phyloP scores from a whole-genome alignment of 2,113 vertebrate species.

The Pterophyllum scalare region DNA sequence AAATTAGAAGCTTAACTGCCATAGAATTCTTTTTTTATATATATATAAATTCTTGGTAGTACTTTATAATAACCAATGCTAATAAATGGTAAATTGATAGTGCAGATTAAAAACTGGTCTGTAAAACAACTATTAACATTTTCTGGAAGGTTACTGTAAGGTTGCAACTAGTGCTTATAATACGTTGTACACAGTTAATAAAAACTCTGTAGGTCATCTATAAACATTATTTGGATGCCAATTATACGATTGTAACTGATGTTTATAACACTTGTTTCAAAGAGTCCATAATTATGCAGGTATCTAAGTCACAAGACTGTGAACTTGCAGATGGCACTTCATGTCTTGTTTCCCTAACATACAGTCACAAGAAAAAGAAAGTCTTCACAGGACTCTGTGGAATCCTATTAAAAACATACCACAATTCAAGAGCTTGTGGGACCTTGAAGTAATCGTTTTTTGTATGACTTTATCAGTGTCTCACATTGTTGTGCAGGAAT shows the following conservation, averaged over 20 bases:
- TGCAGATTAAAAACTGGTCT: neutral
- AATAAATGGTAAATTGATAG: neutral
- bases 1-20: neutral
- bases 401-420: neutral
- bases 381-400: neutral
- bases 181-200: neutral
- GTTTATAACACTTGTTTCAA: neutral
- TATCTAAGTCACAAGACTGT: neutral
- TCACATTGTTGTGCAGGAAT: neutral
- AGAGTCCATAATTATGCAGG: neutral
- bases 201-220: neutral
- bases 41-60: neutral
- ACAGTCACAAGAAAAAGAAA: neutral
- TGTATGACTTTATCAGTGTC: neutral
- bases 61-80: neutral
- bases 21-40: accelerated
- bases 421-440: neutral
- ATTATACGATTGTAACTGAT: neutral
- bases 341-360: neutral
- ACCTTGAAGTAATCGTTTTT: neutral
- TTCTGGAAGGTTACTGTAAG: neutral
- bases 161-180: neutral
- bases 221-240: neutral
- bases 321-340: neutral
- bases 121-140: neutral